Conservation (phyloP, 2,888 invertebrate species). For the Drosophila anomalipes region DNA sequence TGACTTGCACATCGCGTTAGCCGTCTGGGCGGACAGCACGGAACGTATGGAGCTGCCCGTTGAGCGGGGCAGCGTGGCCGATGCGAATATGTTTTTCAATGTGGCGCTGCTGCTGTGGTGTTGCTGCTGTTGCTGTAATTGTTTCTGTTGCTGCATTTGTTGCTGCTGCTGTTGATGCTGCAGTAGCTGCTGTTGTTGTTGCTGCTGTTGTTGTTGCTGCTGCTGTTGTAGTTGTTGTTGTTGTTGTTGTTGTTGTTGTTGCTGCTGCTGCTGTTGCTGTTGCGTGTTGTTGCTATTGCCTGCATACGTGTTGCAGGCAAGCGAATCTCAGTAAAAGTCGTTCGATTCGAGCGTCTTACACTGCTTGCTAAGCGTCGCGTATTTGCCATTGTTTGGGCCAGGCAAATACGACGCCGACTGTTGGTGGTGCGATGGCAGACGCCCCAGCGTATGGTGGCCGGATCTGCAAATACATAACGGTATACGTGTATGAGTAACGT, state of each 20-base stretch:
- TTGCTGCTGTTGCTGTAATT: constrained; percentile 42
- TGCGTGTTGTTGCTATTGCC: constrained; percentile 84
- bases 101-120: constrained; percentile 62
- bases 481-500: constrained; percentile 6
- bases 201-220: constrained; percentile 37
- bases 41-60: constrained; percentile 84
- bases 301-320: constrained; percentile 87
- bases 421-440: constrained; percentile 87
- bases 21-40: constrained; percentile 82
- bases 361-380: constrained; percentile 97
- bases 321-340: constrained; percentile 96
- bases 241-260: constrained; percentile 21
- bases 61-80: constrained; percentile 84
- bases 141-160: constrained; percentile 63
- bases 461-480: constrained; percentile 70
- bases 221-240: constrained; percentile 45
- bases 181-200: constrained; percentile 54
- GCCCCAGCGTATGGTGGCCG: constrained; percentile 88
- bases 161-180: constrained; percentile 55
- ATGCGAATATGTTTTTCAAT: constrained; percentile 83
- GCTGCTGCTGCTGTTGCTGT: constrained; percentile 55
- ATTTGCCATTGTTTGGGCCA: constrained; percentile 93
- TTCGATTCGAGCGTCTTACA: constrained; percentile 97
- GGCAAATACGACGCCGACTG: constrained; percentile 85
- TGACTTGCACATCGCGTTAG: constrained; percentile 83